These are phyloP conservation scores for Bathynomus jamesi DNA, from an alignment of 1,140 invertebrate species.

Conservation along the genomic window DNA sequence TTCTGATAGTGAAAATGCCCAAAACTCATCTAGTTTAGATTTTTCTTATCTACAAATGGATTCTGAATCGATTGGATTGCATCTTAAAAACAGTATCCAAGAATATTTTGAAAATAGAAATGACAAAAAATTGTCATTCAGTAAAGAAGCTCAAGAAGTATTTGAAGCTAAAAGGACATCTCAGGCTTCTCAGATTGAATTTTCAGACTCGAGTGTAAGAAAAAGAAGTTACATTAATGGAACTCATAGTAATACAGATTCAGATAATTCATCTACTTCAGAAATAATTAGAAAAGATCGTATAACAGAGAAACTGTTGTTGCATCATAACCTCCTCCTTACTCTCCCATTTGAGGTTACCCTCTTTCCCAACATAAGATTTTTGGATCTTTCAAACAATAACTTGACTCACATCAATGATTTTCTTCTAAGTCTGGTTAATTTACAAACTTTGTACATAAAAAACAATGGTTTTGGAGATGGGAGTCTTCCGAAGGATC, in stretches of 20 bases:
- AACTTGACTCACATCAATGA: conserved; percentile 66
- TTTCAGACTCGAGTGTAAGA: neutral
- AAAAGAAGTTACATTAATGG: neutral
- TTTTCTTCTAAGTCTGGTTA: conserved; percentile 57
- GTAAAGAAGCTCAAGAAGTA: too few relatives aligned
- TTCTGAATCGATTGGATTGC: conserved; percentile 20
- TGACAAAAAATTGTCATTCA: neutral
- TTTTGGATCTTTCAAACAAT: conserved; percentile 81
- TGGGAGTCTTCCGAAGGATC: conserved; percentile 74
- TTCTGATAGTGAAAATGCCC: conserved; percentile 25
- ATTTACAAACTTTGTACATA: conserved; percentile 66
- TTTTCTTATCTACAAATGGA: conserved; percentile 32
- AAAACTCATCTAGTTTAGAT: conserved; percentile 17
- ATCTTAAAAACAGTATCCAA: conserved; percentile 29
- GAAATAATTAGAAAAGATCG: conserved; percentile 8
- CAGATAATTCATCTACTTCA: neutral
- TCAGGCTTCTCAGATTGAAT: too few relatives aligned
- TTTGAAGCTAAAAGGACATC: too few relatives aligned
- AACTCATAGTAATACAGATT: neutral
- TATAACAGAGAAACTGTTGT: conserved; percentile 25
- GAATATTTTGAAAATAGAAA: conserved; percentile 16
- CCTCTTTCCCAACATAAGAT: conserved; percentile 47
- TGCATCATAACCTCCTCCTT: conserved; percentile 33
- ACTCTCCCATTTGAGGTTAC: conserved; percentile 30
- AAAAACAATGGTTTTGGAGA: conserved; percentile 80